Evolutionary conservation across 2,888 invertebrate genomes (phyloP).

Genomic region (Andrena trimmerana): DNA sequence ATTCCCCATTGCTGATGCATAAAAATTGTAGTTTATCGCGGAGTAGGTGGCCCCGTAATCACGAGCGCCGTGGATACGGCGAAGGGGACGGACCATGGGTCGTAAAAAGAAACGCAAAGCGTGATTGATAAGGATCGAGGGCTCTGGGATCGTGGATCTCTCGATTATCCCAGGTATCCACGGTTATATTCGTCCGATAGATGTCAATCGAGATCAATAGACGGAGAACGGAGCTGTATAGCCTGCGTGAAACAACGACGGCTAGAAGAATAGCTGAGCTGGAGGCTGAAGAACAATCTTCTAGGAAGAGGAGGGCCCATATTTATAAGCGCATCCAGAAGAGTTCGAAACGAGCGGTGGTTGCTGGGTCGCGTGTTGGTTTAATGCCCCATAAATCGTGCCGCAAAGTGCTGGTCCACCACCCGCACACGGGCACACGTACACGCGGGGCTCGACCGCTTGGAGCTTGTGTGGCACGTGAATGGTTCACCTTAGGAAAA

Average conservation of each 20-base stretch:
- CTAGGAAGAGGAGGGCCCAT: constrained; percentile 13
- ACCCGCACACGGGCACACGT: constrained; percentile 31
- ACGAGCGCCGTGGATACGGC: constrained; percentile 45
- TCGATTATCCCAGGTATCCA: no score
- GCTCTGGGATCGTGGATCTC: no score
- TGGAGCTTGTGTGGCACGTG: constrained; percentile 17
- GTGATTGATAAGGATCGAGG: constrained; percentile 63
- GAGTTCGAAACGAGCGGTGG: constrained; percentile 64
- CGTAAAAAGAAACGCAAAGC: constrained; percentile 37
- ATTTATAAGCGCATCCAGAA: constrained; percentile 52
- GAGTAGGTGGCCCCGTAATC: constrained; percentile 39
- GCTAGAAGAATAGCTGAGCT: constrained; percentile 6
- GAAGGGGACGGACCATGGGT: constrained; percentile 31
- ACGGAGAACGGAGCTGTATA: no score
- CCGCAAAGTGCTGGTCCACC: constrained; percentile 72
- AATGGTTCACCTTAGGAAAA: constrained; percentile 56
- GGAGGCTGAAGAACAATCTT: constrained; percentile 13
- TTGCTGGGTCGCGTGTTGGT: constrained; percentile 75
- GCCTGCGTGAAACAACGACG: not conserved
- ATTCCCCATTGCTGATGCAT: constrained; percentile 52
- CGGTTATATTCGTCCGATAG: constrained; percentile 22
- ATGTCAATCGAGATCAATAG: constrained; percentile 27
- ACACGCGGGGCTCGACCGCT: constrained; percentile 32
- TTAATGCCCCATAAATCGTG: constrained; percentile 80
- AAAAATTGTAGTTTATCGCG: constrained; percentile 64